Base-by-base conservation (phyloP, 2,888 invertebrate genomes). In the Sturmia bella region DNA sequence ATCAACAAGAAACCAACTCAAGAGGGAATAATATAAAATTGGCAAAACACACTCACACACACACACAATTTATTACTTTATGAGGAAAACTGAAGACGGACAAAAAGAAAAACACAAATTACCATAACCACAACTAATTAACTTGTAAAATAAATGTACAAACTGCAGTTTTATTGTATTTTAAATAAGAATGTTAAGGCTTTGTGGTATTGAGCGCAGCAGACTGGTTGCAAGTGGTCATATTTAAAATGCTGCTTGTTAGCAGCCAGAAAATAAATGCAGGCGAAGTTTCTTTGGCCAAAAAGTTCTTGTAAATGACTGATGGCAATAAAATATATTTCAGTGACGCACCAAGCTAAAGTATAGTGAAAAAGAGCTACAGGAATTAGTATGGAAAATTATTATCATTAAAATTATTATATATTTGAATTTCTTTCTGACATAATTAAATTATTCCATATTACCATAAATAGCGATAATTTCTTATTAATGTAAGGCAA, bases 71-170 rank as follows among this genome's bases (percentile, higher is more conserved):
- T 32, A 52, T 32, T 43, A n/a, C 50, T 52, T 43, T 64, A 45
- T 24, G 11, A 45, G 17, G 24, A 64, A 56, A 64, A 70, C 5
- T 37, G 21, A 45, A 48, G 27, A 43, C 19, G 27, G 39, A 56
- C 21, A 48, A 2, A 32, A 52, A 17, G 15, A 68, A 50, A 68
- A 79, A 74, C 45, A 50, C 12, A 43, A 73, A 68, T 57, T 57
- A 50, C 66, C 59, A 66, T 72, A 66, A 80, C 80, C 80, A 80
- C 80, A 80, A 76, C 80, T 80, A 80, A 76, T 80, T 80, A 76
- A 80, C 80, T 80, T 66, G 66, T 80, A 72, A 76, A 70, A 69
- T 69, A 56, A 74, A 74, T 69, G 61, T n/a, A 48, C 54, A 69
- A 80, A 63, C 74, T 66, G 21, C 59, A 54, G 54, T 76, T 72